A percentile compares a stretch with the other conserved stretches of the same genome.
Evolutionary conservation across 2,888 invertebrate species (phyloP).

Genomic region (Glaucopsyche alexis): DNA sequence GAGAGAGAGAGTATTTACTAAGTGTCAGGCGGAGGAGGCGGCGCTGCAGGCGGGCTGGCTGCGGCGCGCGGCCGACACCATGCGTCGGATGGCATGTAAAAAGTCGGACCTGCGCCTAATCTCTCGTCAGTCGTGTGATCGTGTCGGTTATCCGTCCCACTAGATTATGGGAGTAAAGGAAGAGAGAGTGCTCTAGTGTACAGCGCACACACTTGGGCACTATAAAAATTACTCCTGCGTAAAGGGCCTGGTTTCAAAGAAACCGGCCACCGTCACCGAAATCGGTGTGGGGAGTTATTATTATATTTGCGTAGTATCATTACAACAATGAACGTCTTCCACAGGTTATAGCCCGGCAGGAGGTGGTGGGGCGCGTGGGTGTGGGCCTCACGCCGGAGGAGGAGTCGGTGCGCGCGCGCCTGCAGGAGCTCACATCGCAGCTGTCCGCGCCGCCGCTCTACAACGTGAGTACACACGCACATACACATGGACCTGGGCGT

Average conservation of each 20-base stretch:
- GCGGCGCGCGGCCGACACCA: slow-evolving; percentile 88
- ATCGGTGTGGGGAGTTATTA: no score
- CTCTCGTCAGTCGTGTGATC: no score
- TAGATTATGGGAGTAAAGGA: no score
- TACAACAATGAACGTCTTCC: background rate
- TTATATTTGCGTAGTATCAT: background rate
- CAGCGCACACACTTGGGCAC: no score
- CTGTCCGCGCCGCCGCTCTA: slow-evolving; percentile 95
- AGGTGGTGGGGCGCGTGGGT: slow-evolving; percentile 92
- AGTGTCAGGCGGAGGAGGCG: slow-evolving; percentile 91
- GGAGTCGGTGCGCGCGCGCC: slow-evolving; percentile 90
- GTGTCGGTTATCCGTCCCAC: no score
- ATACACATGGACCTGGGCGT: no score
- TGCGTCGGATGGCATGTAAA: no score
- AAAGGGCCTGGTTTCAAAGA: no score
- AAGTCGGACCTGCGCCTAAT: no score
- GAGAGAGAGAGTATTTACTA: slow-evolving; percentile 42
- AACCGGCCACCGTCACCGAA: no score
- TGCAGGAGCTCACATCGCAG: slow-evolving; percentile 92
- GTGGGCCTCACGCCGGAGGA: slow-evolving; percentile 93
- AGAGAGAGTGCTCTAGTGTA: no score
- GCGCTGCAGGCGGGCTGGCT: slow-evolving; percentile 90
- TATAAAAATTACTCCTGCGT: no score
- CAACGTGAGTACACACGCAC: slow-evolving; percentile 80
- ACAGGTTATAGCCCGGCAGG: slow-evolving; percentile 92